These are phyloP conservation scores for Colinus virginianus DNA, from an alignment of 2,113 vertebrate species.

Conservation along the genomic window DNA sequence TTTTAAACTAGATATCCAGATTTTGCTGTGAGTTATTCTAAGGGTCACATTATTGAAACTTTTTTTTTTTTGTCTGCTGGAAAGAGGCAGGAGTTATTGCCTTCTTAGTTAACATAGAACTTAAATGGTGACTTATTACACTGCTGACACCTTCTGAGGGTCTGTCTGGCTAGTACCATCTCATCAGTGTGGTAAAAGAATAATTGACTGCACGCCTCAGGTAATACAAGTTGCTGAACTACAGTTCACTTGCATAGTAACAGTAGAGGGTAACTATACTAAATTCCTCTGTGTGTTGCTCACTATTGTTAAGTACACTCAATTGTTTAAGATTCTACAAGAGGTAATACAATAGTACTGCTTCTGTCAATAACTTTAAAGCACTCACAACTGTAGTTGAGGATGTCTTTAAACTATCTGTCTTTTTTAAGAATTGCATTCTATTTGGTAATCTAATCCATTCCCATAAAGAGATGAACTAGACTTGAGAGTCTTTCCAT, in stretches of 20 bases:
- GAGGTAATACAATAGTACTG: background rate
- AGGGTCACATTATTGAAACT: background rate
- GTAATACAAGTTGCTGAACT: background rate
- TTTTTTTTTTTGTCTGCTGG: background rate
- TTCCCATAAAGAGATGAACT: slow-evolving; percentile 46
- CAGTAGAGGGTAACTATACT: background rate
- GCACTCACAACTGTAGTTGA: background rate
- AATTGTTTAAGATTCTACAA: background rate
- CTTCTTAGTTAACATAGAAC: background rate
- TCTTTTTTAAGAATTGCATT: slow-evolving; percentile 21
- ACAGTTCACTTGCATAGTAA: background rate
- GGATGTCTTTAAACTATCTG: slow-evolving; percentile 12
- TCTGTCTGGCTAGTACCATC: background rate
- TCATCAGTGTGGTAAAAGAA: background rate
- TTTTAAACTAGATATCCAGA: background rate
- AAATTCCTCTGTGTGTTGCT: background rate
- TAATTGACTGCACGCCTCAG: background rate
- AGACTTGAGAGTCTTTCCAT: slow-evolving; percentile 48
- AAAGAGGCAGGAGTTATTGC: background rate
- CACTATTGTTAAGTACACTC: background rate
- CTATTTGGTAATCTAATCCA: slow-evolving; percentile 27
- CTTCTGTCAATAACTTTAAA: slow-evolving; percentile 11
- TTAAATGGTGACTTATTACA: background rate
- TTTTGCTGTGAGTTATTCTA: background rate
- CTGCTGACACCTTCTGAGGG: background rate